These are phyloP conservation scores for Drosophila parthenogenetica DNA, from an alignment of 2,888 invertebrate species.

Conservation along the genomic window DNA sequence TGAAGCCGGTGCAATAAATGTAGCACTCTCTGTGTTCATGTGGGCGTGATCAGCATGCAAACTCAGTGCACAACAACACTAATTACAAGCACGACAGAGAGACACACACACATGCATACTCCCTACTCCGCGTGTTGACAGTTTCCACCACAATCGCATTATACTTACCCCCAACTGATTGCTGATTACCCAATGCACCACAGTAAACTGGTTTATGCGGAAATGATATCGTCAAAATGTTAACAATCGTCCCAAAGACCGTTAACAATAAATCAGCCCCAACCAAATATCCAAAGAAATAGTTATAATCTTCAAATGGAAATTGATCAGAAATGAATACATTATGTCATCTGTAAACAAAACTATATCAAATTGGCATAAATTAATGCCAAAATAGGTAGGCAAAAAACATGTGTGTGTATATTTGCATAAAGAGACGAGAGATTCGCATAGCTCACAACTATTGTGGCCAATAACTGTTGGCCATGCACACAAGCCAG, in stretches of 20 bases:
- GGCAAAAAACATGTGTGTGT: too few relatives aligned
- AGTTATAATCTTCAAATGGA: constrained; percentile 20
- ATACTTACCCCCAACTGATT: constrained; percentile 20
- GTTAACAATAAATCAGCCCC: constrained; percentile 19
- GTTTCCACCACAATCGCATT: constrained; percentile 17
- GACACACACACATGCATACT: background rate
- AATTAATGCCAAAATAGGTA: constrained; percentile 41
- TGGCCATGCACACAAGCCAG: constrained; percentile 7
- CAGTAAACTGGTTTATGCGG: constrained; percentile 60
- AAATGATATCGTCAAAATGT: constrained; percentile 55
- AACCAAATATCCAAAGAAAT: constrained; percentile 9
- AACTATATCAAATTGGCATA: constrained; percentile 40
- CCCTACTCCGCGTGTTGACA: constrained; percentile 9
- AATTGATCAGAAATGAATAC: constrained; percentile 21
- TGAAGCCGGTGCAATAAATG: constrained; percentile 41
- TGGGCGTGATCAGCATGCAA: constrained; percentile 44
- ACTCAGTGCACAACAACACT: constrained; percentile 13
- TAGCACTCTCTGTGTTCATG: constrained; percentile 14
- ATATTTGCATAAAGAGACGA: constrained; percentile 36
- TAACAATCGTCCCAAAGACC: constrained; percentile 40
- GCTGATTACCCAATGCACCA: constrained; percentile 39
- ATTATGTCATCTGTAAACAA: constrained; percentile 59
- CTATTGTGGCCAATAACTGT: constrained; percentile 5
- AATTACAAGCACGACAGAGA: constrained; percentile 61
- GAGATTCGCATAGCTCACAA: constrained; percentile 28